Base-by-base conservation (phyloP, 2,888 invertebrate genomes). In the Sepiola atlantica region DNA sequence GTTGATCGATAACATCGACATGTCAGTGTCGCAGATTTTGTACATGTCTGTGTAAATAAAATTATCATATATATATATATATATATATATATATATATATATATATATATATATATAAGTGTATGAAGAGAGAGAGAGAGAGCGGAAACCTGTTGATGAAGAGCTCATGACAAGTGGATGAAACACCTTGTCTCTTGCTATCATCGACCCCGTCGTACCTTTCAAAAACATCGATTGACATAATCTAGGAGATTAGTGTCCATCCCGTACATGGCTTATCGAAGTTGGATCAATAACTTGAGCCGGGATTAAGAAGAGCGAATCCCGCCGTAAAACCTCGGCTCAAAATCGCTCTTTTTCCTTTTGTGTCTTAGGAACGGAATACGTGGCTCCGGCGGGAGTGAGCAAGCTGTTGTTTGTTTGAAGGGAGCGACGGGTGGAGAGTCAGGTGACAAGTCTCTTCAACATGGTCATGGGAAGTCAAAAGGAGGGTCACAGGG, bases 181-280 rank as follows among this genome's bases (percentile, higher is more conserved):
- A 77, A 77, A 77, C 77, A 77, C 77, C 77, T 77, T 77, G 77
- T 77, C 14, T 77, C 77, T 32, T n/a, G 77, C 32, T 14, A 77
- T 77, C 77, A 77, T 77, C 77, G 77, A 77, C 77, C 77, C n/a
- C 77, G 77, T 18, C n/a, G n/a, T 77, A n/a, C 77, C 32, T 77
- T 77, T 77, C 77, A 77, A 77, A 77, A 77, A 77, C 77, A 77
- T 77, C 77, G 77, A 77, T 77, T 77, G 77, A 77, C 77, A n/a
- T 77, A 77, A 77, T 77, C 77, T n/a, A 32, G 77, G 77, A 77
- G 77, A 77, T 77, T 77, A 77, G n/a, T 77, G 77, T 77, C 77
- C n/a, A 77, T 77, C 32, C 77, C 77, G 77, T 77, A 77, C 32
- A n/a, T n/a, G 32, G 77, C 77, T 77, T 77, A 77, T 77, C 77